Evolutionary conservation across 2,888 invertebrate species (phyloP).

Genomic region (Tachina grossa): DNA sequence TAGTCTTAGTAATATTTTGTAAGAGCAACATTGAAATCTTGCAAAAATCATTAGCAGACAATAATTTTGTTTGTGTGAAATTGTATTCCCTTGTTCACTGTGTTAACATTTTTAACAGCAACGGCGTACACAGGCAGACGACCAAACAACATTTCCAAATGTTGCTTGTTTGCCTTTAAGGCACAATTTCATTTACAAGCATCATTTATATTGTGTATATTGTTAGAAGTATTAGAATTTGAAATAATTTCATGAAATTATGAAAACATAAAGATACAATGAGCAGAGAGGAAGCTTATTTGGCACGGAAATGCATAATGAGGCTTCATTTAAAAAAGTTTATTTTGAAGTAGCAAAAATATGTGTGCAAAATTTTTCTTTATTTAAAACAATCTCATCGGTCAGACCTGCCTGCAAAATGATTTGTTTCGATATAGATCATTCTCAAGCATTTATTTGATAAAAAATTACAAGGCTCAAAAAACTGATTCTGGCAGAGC

Average conservation of each 20-base stretch:
- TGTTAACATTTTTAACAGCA: constrained; percentile 18
- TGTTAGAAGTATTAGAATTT: constrained; percentile 52
- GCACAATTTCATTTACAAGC: constrained; percentile 70
- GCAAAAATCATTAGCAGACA: constrained; percentile 66
- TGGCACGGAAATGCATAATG: constrained; percentile 23
- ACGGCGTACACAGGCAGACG: constrained; percentile 26
- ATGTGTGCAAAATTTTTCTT: not conserved
- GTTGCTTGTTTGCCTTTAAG: constrained; percentile 56
- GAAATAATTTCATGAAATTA: constrained; percentile 52
- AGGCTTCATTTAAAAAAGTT: too few species aligned
- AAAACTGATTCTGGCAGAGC: too few species aligned
- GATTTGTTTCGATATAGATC: too few species aligned
- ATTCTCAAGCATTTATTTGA: too few species aligned
- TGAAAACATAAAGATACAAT: constrained; percentile 1
- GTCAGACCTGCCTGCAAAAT: too few species aligned
- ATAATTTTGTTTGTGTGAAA: constrained; percentile 37
- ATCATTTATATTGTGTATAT: constrained; percentile 37
- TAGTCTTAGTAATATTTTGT: not conserved
- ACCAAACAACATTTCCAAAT: constrained; percentile 48
- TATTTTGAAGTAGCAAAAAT: not conserved
- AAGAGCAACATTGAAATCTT: constrained; percentile 34
- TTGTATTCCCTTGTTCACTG: constrained; percentile 22
- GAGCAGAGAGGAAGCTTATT: constrained; percentile 33
- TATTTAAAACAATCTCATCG: too few species aligned
- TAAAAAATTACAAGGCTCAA: too few species aligned